Evolutionary conservation across 2,888 invertebrate species (phyloP), one percentile per base, ranked within the genome.

Genomic region (Troglohyphantes excavatus): DNA sequence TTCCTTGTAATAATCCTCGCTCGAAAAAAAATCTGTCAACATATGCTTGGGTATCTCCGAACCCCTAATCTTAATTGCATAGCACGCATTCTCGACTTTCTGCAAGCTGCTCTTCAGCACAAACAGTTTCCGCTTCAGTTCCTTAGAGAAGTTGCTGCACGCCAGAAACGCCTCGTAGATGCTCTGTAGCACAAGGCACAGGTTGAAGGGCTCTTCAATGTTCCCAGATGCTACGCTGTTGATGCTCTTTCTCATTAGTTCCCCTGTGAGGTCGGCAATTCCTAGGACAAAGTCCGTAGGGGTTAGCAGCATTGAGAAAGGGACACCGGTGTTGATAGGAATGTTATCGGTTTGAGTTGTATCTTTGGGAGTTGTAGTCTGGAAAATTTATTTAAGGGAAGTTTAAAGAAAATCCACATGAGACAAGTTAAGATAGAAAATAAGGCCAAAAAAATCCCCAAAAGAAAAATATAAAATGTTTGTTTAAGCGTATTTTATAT

Each of bases 221-320:
- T 97, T 96, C 0, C 97, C 97, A 90, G 95, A 95, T 0, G 96
- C 96, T 84, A 98, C 95, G 92, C 96, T 96, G 93, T 96, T 97
- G 7, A 98, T 97, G 81, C 97, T 97, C 92, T 96, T 95, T 75
- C 98, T 95, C 98, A 98, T 98, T 65, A 98, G 93, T 93, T 98
- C 98, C 0, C 98, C 98, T 0, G 97, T 97, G 33, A 98, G 94
- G 94, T 98, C 98, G 0, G 96, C 96, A 46, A 98, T 93, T 0
- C 98, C 98, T 61, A 98, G 94, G 93, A 98, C 94, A 92, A 94
- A 96, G 91, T 96, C 96, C 5, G 92, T 87, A 0, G 93, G 93
- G 2, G 93, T 93, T 17, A 94, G 91, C 43, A 92, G 91, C 13
- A 93, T 92, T 39, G 72, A 78, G 21, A 90, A 63, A 21, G 81